Conservation (phyloP, 1,140 invertebrate genomes). For the Sminthurides bifidus region DNA sequence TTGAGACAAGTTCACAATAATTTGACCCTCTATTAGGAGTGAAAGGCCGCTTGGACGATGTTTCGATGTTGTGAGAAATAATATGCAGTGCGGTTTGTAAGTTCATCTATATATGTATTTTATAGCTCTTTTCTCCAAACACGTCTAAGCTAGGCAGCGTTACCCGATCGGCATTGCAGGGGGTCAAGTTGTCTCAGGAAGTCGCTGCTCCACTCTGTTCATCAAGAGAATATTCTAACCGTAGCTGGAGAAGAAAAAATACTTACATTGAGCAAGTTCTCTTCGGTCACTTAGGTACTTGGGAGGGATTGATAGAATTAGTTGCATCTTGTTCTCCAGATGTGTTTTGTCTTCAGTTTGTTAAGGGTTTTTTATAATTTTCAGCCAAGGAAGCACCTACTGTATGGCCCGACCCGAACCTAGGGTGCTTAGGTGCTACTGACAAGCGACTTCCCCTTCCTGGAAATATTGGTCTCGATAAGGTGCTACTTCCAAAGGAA, state of each 20-base stretch:
- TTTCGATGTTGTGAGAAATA: no score
- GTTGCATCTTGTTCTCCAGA: not conserved
- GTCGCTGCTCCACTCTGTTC: no score
- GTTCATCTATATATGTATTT: conserved; percentile 7
- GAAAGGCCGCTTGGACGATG: no score
- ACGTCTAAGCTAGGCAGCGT: conserved; percentile 9
- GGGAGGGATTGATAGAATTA: not conserved
- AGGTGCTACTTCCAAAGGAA: conserved; percentile 7
- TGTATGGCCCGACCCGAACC: conserved; percentile 29
- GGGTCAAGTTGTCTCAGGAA: conserved; percentile 6
- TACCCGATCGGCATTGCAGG: no score
- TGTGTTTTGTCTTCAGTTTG: not conserved
- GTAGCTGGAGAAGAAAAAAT: conserved; percentile 25
- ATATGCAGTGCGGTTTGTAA: no score
- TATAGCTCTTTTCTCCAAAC: conserved; percentile 19
- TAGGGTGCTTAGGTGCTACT: conserved; percentile 41
- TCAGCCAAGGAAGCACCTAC: conserved; percentile 22
- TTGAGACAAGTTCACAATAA: no score
- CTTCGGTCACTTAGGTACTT: conserved; percentile 25
- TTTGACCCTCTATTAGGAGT: no score
- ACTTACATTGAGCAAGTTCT: conserved; percentile 27
- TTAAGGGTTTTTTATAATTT: conserved; percentile 1
- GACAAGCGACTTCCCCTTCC: conserved; percentile 58
- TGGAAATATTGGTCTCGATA: conserved; percentile 50
- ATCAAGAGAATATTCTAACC: conserved; percentile 26